Evolutionary conservation across 2,113 vertebrate species (phyloP), one percentile per base, ranked within the genome.

Genomic region (Puma concolor): DNA sequence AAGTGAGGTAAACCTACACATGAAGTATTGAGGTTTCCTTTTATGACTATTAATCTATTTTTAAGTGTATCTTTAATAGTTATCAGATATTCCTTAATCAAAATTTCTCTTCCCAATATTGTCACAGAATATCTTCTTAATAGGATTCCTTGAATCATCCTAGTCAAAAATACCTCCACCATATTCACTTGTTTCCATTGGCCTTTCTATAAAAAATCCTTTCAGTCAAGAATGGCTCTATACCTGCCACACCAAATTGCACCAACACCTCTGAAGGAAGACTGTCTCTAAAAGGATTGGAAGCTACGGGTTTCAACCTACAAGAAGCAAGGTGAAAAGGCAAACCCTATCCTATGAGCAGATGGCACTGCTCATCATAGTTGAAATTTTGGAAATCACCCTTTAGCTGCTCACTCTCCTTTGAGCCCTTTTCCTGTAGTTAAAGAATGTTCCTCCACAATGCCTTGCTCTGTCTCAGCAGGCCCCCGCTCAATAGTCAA

Each of bases 331-430:
- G 87, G 81, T 41, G 44, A 96, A 96, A 92, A 84, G 48, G 57
- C 91, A 50, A 79, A 76, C 52, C 69, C 44, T 29, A 52, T 74
- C 71, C 19, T 93, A 86, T 44, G 48, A 71, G 23, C 64, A 83
- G 97, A 84, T 48, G 69, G 95, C 77, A 90, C 33, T 72, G 88
- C 81, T 98, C 69, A 82, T 6, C 88, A 21, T 13, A 82, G 36
- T 81, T 98, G 80, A 96, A 48, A 48, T 97, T 97, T 97, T 85
- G 84, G 54, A 95, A 94, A 72, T 86, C 94, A 93, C 19, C 63
- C 31, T 27, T 63, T 63, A 54, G 63, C 1, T n/a, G 57, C 36
- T 91, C 93, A 90, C 31, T 79, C 83, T 76, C 16, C 23, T 88
- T 79, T 41, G 11, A 85, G 96, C 33, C 57, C 50, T 94, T 72